Base-by-base conservation (phyloP, 2,888 invertebrate genomes). In the Mystacides longicornis region DNA sequence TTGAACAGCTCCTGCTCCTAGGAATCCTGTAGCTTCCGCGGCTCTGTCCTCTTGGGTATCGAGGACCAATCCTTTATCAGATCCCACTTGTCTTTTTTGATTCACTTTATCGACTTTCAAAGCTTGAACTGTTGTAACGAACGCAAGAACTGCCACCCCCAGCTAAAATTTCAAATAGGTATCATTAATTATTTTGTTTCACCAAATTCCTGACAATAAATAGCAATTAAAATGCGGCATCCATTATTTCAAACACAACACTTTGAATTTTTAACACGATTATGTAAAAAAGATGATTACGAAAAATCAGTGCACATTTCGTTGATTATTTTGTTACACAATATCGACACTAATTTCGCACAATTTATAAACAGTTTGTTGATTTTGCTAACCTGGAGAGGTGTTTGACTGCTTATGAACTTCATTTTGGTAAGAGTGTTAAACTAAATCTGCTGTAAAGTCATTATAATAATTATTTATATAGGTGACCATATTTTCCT, bases 1-100 rank as follows among this genome's bases (percentile, higher is more conserved):
- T 64, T 74, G 73, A 21, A 77, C 67, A 3, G 49, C 47, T 1
- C 46, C 60, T 2, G 43, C 50, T 50, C 58, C 61, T 5, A 56
- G 49, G 53, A 56, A 54, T 7, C 51, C 59, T 7, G 62, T 49
- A 23, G 56, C 59, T 45, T 62, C 62, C 18, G 60, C 60, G 23
- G 52, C 37, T 19, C 56, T 37, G 52, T 61, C 61, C 23, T 60
- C 54, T 9, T 50, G 49, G 7, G 58, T 47, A 52, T 61, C 61
- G 37, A 60, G 31, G n/a, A 59, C 57, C 20, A 55, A 33, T 1
- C 59, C 57, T 22, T 57, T 56, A 18, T 58, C 55, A 16, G 54
- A 48, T 14, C 59, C 59, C 18, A 59, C 61, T 46, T 61, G 59
- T 19, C 61, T 37, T 48, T 59, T 57, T 11, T 16, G 47, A 51